A percentile compares a stretch with the other conserved stretches of the same genome.
phyloP scores from a whole-genome alignment of 2,888 invertebrate genomes.

The Spicauda simplicius region DNA sequence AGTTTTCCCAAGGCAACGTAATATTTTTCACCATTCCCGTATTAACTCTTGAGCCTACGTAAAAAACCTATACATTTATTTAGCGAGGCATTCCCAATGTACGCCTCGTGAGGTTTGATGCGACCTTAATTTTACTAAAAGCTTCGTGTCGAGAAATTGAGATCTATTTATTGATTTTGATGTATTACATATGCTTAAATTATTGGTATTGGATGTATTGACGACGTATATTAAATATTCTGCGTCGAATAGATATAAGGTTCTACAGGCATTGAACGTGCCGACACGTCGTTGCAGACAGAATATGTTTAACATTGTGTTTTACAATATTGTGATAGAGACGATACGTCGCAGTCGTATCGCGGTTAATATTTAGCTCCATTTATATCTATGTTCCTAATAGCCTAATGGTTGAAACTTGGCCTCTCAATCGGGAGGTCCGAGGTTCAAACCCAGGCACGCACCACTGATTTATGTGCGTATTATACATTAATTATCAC shows the following conservation, averaged over 20 bases:
- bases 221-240: neutral
- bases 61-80: constrained; percentile 28
- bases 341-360: too few species aligned
- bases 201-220: neutral
- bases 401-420: too few species aligned
- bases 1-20: neutral
- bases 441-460: too few species aligned
- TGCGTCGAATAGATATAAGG: neutral
- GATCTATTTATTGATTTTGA: constrained; percentile 35
- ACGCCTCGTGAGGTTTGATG: constrained; percentile 31
- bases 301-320: too few species aligned
- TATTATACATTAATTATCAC: too few species aligned
- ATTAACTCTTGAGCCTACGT: constrained; percentile 23
- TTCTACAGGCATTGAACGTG: too few species aligned
- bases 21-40: constrained; percentile 11
- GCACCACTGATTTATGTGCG: too few species aligned
- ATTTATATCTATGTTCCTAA: too few species aligned
- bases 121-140: constrained; percentile 36
- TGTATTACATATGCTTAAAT: constrained; percentile 9
- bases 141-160: constrained; percentile 27
- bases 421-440: too few species aligned
- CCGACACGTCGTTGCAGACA: too few species aligned
- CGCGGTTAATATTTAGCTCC: too few species aligned
- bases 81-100: constrained; percentile 19
- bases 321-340: too few species aligned